Percentiles rank a stretch among this genome's conserved stretches.
Evolutionary conservation across 1,140 invertebrate genomes (phyloP).

Genomic region (Philotrypesis tridentata): DNA sequence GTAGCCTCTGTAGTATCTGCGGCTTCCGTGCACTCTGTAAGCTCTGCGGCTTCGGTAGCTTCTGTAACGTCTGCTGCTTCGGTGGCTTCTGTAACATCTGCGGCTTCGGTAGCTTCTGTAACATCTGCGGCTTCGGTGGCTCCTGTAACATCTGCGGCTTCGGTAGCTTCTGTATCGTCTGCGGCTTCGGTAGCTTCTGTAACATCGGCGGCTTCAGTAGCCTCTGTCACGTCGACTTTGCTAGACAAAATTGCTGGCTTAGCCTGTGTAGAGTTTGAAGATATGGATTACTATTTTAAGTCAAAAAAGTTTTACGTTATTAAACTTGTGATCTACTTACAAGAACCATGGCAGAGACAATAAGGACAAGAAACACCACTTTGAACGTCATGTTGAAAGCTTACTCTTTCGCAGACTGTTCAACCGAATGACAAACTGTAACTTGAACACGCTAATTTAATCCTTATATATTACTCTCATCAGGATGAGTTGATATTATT

Average conservation of each 20-base stretch:
- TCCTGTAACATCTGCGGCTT: no score
- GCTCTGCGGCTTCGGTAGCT: background rate
- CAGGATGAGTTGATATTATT: background rate
- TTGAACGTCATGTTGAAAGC: background rate
- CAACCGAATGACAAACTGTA: background rate
- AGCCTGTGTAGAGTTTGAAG: background rate
- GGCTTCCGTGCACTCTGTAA: background rate
- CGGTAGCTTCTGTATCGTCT: no score
- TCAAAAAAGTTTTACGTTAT: background rate
- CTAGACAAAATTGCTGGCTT: background rate
- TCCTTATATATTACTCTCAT: background rate
- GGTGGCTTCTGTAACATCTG: background rate
- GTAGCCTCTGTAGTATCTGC: background rate
- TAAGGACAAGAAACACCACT: constrained; percentile 2
- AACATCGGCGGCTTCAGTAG: background rate
- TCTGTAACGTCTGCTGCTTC: background rate
- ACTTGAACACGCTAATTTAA: background rate
- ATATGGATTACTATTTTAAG: background rate
- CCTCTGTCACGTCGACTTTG: background rate
- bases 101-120: no score
- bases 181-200: background rate
- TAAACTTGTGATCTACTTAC: background rate
- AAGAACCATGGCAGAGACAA: background rate
- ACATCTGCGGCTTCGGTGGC: no score
- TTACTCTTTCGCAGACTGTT: background rate